A percentile compares a stretch with the other conserved stretches of the same genome.
phyloP scores from a whole-genome alignment of 2,888 invertebrate species.

The Lithophane leautieri region DNA sequence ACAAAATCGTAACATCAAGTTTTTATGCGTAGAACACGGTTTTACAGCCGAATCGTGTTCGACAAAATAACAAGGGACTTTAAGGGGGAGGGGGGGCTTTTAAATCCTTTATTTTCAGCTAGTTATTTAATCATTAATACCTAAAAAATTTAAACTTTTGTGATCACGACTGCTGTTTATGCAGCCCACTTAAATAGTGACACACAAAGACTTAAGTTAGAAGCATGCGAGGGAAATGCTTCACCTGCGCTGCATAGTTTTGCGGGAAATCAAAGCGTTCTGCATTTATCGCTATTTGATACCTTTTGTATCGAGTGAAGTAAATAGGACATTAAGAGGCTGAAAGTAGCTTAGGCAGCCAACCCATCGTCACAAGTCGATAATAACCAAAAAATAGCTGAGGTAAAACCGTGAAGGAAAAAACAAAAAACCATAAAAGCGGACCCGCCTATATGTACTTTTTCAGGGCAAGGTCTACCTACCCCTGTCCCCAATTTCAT shows the following conservation, averaged over 20 bases:
- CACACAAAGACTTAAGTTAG: not conserved
- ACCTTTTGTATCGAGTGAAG: not conserved
- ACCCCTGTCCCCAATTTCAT: too few relatives aligned
- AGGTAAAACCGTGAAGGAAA: not conserved
- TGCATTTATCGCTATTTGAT: slow-evolving; percentile 7
- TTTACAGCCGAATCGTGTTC: slow-evolving; percentile 7
- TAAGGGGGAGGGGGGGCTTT: not conserved
- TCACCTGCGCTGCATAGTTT: slow-evolving; percentile 15
- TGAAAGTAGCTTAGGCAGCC: not conserved
- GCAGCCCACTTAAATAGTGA: slow-evolving; percentile 6
- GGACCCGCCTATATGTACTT: too few relatives aligned
- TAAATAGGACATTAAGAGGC: slow-evolving; percentile 14
- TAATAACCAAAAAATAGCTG: slow-evolving; percentile 11
- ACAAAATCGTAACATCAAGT: not conserved
- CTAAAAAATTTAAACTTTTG: not conserved
- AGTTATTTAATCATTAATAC: slow-evolving; percentile 1
- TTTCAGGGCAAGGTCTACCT: too few relatives aligned
- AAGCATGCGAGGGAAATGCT: slow-evolving; percentile 15
- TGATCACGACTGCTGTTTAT: not conserved
- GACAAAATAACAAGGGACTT: slow-evolving; percentile 3
- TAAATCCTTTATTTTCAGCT: not conserved
- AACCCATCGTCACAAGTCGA: slow-evolving; percentile 6
- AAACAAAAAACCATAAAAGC: not conserved
- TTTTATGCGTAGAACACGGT: not conserved
- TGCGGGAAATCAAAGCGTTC: not conserved